Evolutionary conservation across 2,888 invertebrate species (phyloP).

Genomic region (Monochamus alternatus): DNA sequence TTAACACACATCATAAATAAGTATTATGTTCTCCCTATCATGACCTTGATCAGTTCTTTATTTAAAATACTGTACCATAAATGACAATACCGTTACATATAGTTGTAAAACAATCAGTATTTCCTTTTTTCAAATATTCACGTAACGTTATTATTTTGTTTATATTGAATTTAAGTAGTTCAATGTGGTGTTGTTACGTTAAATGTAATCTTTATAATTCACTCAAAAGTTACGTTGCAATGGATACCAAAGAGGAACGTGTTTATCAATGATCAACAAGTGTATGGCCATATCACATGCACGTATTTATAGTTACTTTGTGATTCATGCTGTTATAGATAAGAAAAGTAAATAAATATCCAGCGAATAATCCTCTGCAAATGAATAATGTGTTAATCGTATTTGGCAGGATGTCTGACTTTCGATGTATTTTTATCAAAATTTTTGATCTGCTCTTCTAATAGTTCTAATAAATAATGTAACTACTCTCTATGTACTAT

Average conservation of each 20-base stretch:
- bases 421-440: neutral
- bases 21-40: neutral
- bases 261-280: too few species aligned
- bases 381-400: too few species aligned
- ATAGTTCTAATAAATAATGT: neutral
- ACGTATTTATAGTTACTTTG: neutral
- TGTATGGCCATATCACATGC: too few species aligned
- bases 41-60: slow-evolving; percentile 14
- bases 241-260: neutral
- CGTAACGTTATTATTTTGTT: neutral
- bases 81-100: slow-evolving; percentile 18
- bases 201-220: neutral
- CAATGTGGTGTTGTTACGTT: neutral
- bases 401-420: neutral
- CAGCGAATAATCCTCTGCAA: too few species aligned
- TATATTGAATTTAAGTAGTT: slow-evolving; percentile 1
- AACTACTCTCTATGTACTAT: too few species aligned
- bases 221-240: neutral
- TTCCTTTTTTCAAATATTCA: neutral
- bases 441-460: neutral
- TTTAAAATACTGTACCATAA: slow-evolving; percentile 14
- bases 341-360: too few species aligned
- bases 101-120: slow-evolving; percentile 14
- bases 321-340: neutral
- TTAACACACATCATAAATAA: neutral